A percentile compares a stretch with the other conserved stretches of the same genome.
Conservation (phyloP, 1,140 invertebrate genomes). For the Brachionus manjavacas region DNA sequence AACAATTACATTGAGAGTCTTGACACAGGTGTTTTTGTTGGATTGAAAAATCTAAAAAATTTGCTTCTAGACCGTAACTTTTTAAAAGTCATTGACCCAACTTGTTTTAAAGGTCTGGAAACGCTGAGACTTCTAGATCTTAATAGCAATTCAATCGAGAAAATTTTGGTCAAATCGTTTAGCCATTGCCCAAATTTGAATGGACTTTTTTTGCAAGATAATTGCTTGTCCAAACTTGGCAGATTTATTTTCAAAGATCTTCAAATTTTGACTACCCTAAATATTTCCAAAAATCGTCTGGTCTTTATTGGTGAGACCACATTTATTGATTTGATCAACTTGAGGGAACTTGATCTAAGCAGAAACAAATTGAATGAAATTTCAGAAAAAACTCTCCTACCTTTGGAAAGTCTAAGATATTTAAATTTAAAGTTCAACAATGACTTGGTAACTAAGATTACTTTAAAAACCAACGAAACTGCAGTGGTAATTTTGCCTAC, state of each 20-base stretch:
- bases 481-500: neutral
- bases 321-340: neutral
- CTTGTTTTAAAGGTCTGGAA: neutral
- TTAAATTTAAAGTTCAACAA: neutral
- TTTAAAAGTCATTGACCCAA: neutral
- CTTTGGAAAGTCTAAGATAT: neutral
- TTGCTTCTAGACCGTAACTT: neutral
- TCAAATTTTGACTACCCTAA: neutral
- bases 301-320: neutral
- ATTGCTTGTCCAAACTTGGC: neutral
- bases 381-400: neutral
- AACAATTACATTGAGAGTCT: neutral
- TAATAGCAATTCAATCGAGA: neutral
- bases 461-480: neutral
- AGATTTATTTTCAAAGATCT: neutral
- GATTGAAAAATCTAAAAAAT: neutral
- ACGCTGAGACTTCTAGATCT: neutral
- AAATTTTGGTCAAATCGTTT: neutral
- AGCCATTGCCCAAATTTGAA: neutral
- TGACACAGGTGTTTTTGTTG: neutral
- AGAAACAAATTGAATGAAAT: neutral
- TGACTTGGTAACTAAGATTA: neutral
- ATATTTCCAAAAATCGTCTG: neutral
- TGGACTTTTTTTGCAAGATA: neutral
- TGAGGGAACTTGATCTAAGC: neutral